A percentile compares a stretch with the other conserved stretches of the same genome.
Evolutionary conservation across 2,797 vertebrate genomes (phyloP).

Genomic region (Morus bassanus): DNA sequence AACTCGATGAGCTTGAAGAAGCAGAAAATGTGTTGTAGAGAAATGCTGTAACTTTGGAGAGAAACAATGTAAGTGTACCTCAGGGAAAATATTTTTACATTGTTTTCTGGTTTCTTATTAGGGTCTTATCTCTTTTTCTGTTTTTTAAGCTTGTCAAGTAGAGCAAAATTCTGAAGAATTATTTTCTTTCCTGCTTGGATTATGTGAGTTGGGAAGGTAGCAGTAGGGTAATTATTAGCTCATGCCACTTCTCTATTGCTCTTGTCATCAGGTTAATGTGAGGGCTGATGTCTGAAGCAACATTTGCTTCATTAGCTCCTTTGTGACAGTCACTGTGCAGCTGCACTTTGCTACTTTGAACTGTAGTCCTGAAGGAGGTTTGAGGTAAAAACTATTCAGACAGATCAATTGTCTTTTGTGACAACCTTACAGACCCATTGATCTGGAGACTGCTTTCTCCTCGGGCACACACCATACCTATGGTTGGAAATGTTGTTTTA

Average conservation of each 20-base stretch:
- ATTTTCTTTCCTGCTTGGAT: background rate
- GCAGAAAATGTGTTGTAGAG: background rate
- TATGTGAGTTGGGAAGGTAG: background rate
- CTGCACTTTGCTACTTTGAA: background rate
- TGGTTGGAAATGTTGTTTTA: background rate
- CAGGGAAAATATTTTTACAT: background rate
- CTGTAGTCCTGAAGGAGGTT: background rate
- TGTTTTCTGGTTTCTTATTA: background rate
- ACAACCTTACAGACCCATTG: background rate
- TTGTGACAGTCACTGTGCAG: background rate
- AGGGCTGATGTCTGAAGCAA: background rate
- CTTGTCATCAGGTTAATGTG: background rate
- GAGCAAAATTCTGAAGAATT: background rate
- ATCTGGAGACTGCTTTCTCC: background rate
- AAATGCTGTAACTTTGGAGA: background rate
- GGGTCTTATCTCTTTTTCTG: background rate
- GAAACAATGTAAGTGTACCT: background rate
- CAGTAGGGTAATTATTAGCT: background rate
- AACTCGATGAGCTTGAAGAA: background rate
- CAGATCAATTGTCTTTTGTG: background rate
- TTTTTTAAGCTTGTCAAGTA: background rate
- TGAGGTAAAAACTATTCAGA: background rate
- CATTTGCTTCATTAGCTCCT: background rate
- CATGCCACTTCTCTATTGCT: background rate
- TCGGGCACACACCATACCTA: rapidly evolving